Evolutionary conservation across 2,113 vertebrate genomes (phyloP), one percentile per base, ranked within the genome.

Genomic region (Lepus americanus): DNA sequence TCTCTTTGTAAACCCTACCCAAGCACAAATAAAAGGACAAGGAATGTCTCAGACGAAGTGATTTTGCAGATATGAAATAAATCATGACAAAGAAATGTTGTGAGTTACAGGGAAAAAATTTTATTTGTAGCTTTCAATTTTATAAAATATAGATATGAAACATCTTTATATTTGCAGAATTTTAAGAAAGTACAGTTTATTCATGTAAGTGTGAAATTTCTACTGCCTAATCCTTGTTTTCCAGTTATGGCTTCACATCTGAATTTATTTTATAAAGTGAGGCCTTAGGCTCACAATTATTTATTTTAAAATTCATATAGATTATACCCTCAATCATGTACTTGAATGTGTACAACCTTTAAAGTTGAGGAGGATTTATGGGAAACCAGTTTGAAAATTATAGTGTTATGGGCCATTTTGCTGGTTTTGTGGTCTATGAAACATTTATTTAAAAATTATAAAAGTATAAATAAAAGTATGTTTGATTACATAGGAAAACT

Each of bases 291-390:
- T 88, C 55, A 69, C n/a, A 89, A 61, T 39, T 87, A 49, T 31
- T 70, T 29, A 55, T 55, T 89, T 64, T 80, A 49, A 33, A 95
- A 72, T 80, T 80, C 23, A 82, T 73, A n/a, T 84, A 74, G 17
- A 69, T 61, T 69, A 87, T 33, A 77, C 11, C 12, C 13, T 16
- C 25, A 25, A 80, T 49, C 49, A 19, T 49, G 1, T 12, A 5
- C 61, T 64, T 86, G 23, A 90, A 74, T 22, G 55, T 64, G 5
- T 44, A 53, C 4, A 31, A 36, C 25, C 49, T 73, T 80, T 81
- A 67, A 80, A 22, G 4, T 44, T 89, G 19, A 66, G 59, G 20
- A 80, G 70, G 59, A 51, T 2, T 36, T 83, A 4, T 2, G 29
- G 20, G 19, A 59, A 70, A 76, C 53, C 27, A 78, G 13, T 3